Conservation (phyloP, 2,113 vertebrate genomes). For the Gavia stellata region DNA sequence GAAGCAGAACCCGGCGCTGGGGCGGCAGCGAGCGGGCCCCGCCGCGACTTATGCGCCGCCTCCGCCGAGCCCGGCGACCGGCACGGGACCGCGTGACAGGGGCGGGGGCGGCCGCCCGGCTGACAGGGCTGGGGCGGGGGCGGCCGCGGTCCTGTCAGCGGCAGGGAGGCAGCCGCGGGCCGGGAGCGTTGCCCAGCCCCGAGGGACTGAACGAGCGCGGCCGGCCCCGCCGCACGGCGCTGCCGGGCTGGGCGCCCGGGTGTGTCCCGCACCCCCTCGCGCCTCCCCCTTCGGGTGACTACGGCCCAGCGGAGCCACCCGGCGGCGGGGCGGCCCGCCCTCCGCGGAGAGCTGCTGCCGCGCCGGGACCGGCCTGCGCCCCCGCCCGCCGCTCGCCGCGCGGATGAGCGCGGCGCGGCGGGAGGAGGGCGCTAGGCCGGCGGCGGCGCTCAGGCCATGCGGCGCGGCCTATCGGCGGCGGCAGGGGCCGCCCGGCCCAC, state of each 20-base stretch:
- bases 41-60: background rate
- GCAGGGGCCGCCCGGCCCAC: background rate
- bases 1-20: background rate
- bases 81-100: background rate
- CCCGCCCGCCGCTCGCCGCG: background rate
- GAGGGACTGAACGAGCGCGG: background rate
- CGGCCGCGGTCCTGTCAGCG: background rate
- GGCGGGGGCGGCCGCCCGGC: background rate
- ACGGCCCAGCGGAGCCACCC: background rate
- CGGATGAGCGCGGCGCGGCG: background rate
- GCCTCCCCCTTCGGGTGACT: background rate
- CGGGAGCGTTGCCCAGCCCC: background rate
- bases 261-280: background rate
- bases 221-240: background rate
- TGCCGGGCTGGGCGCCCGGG: background rate
- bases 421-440: background rate
- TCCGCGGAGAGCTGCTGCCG: too few relatives aligned
- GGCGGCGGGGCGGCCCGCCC: background rate
- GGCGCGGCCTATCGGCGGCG: background rate
- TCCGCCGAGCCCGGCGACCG: background rate
- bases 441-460: background rate
- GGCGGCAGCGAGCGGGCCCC: accelerated
- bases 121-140: background rate
- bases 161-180: background rate
- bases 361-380: background rate